Conservation (phyloP, 2,888 invertebrate genomes). For the Zelleria hepariella region DNA sequence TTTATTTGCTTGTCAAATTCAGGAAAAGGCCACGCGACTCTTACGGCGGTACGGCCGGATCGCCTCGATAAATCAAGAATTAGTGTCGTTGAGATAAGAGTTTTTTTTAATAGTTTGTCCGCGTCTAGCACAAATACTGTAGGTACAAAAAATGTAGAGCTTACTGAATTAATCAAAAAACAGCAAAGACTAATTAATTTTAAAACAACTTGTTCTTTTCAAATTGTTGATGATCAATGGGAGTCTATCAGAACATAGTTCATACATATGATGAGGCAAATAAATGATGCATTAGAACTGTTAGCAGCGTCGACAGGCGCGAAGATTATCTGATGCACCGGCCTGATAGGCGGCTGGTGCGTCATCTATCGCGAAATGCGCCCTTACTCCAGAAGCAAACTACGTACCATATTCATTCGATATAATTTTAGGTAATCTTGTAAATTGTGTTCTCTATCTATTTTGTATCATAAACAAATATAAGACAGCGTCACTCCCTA, state of each 20-base stretch:
- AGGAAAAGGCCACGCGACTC: slow-evolving; percentile 62
- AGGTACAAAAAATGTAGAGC: too few relatives aligned
- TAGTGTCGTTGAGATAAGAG: slow-evolving; percentile 15
- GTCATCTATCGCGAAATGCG: neutral
- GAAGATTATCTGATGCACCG: slow-evolving; percentile 47
- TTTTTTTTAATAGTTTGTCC: neutral
- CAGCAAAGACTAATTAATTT: too few relatives aligned
- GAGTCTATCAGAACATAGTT: too few relatives aligned
- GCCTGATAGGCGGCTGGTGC: slow-evolving; percentile 44
- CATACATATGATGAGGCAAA: slow-evolving; percentile 20
- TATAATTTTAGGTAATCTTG: too few relatives aligned
- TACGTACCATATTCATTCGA: too few relatives aligned
- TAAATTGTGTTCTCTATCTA: too few relatives aligned
- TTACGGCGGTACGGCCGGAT: slow-evolving; percentile 6
- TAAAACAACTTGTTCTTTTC: too few relatives aligned
- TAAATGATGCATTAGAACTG: slow-evolving; percentile 49
- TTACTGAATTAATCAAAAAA: too few relatives aligned
- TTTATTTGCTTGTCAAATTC: slow-evolving; percentile 68
- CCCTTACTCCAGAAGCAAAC: neutral
- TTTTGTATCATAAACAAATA: too few relatives aligned
- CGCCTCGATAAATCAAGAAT: slow-evolving; percentile 34
- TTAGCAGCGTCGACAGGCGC: slow-evolving; percentile 51
- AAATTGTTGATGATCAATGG: too few relatives aligned
- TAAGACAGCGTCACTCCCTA: too few relatives aligned
- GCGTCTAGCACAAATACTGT: neutral